These are phyloP conservation scores for Apotomis capreana DNA, from an alignment of 2,888 invertebrate genomes.

Conservation along the genomic window DNA sequence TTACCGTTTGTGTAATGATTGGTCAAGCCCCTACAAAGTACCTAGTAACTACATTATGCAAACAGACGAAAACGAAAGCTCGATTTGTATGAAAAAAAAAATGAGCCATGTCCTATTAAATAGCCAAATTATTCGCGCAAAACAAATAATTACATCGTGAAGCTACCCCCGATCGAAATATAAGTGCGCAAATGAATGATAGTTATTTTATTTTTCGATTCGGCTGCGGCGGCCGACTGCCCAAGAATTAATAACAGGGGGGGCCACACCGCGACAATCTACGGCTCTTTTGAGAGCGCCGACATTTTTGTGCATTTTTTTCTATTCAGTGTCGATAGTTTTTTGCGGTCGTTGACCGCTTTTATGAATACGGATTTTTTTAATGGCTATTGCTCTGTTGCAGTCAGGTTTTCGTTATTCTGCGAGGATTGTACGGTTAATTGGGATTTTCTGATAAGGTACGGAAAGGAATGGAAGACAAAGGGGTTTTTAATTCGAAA, in stretches of 20 bases:
- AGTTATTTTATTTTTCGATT: constrained; percentile 82
- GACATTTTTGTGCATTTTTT: constrained; percentile 66
- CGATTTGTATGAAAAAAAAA: too few species aligned
- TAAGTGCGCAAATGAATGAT: constrained; percentile 76
- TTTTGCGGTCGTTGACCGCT: constrained; percentile 75
- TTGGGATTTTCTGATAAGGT: constrained; percentile 20
- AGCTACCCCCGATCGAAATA: constrained; percentile 64
- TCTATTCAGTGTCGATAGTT: constrained; percentile 77
- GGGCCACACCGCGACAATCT: constrained; percentile 76
- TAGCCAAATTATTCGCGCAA: neutral
- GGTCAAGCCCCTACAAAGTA: neutral
- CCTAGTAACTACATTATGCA: too few species aligned
- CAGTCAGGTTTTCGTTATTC: constrained; percentile 37
- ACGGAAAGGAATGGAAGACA: neutral
- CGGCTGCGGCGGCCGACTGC: constrained; percentile 67
- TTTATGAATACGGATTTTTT: constrained; percentile 66
- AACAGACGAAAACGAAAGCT: too few species aligned
- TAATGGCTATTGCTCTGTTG: constrained; percentile 52
- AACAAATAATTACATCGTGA: constrained; percentile 51
- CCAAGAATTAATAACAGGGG: constrained; percentile 80
- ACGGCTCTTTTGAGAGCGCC: constrained; percentile 70
- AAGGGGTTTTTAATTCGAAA: neutral
- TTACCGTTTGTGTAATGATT: neutral
- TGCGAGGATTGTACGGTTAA: constrained; percentile 18
- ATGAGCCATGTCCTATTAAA: too few species aligned